Evolutionary conservation across 1,140 invertebrate species (phyloP).

Genomic region (Galendromus occidentalis): DNA sequence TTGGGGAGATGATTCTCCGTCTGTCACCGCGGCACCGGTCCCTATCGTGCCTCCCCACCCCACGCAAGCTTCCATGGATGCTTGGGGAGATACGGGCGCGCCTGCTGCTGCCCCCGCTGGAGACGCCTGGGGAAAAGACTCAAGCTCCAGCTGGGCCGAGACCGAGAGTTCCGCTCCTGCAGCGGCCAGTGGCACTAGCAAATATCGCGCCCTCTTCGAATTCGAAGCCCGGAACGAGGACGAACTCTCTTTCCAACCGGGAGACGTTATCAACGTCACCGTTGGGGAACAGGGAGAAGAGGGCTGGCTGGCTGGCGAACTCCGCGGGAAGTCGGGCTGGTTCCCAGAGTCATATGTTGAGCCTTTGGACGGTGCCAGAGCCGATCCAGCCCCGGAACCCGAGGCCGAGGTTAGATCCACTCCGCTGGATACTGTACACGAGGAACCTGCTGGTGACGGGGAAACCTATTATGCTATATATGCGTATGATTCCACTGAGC

Average conservation of each 20-base stretch:
- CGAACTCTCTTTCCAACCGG: slow-evolving; percentile 80
- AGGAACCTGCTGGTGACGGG: background rate
- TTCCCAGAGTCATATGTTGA: slow-evolving; percentile 94
- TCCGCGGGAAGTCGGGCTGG: slow-evolving; percentile 74
- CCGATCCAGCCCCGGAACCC: slow-evolving; percentile 11
- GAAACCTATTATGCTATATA: slow-evolving; percentile 32
- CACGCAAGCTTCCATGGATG: background rate
- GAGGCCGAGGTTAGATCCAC: slow-evolving; percentile 9
- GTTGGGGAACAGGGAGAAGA: slow-evolving; percentile 69
- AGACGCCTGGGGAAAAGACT: slow-evolving; percentile 44
- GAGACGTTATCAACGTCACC: slow-evolving; percentile 74
- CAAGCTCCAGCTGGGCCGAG: slow-evolving; percentile 43
- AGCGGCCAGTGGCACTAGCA: background rate
- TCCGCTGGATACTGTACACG: slow-evolving; percentile 12
- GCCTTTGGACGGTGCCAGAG: slow-evolving; percentile 33
- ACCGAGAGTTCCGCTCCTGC: slow-evolving; percentile 26
- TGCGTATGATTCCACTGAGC: slow-evolving; percentile 50
- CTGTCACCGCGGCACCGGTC: background rate
- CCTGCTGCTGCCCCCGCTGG: background rate
- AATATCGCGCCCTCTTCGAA: slow-evolving; percentile 76
- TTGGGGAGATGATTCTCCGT: slow-evolving; percentile 13
- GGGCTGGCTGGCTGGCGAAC: slow-evolving; percentile 87
- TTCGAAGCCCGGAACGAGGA: slow-evolving; percentile 79
- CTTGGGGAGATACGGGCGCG: background rate
- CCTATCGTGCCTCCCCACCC: background rate